Base-by-base conservation (phyloP, 2,888 invertebrate species). In the Eucera pruinosa region DNA sequence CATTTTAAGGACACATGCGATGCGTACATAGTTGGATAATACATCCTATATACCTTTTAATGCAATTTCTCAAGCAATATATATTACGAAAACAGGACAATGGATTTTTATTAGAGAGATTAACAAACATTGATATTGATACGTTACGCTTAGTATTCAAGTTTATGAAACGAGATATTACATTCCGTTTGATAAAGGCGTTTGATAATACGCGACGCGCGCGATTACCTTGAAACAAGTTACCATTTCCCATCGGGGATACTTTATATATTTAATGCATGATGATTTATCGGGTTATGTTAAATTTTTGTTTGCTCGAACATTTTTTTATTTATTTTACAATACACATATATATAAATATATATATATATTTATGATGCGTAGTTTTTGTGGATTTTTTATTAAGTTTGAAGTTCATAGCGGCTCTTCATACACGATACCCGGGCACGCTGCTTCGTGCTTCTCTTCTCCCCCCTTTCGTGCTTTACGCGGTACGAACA, bases 361-460 rank as follows among this genome's bases (percentile, higher is more conserved):
- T n/a, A n/a, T n/a, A n/a, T n/a, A n/a, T n/a, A n/a, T n/a, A n/a
- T n/a, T n/a, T n/a, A n/a, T n/a, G n/a, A n/a, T n/a, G n/a, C n/a
- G n/a, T 55, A n/a, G 52, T 64, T 68, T 68, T 60, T 62, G 25
- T 60, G 30, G 41, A 36, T 55, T 48, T 73, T 52, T 45, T 64
- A 33, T 71, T 36, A n/a, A 43, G 47, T 70, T 36, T 50, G 61
- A 71, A 65, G 23, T 64, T 73, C 43, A 54, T 55, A 65, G 52
- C 50, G 64, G 45, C 39, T 65, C 9, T 43, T 36, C 54, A 65
- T 68, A 64, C 65, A 69, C 70, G 84, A 78, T 71, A 81, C 64
- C 66, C 61, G 65, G 80, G 71, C 84, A 84, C 73, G 83, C 80
- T 58, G 76, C 68, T 82, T 68, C 70, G 69, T 80, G 57, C 74